These are phyloP conservation scores for Folsomia manolachei DNA, from an alignment of 2,888 invertebrate genomes.

Conservation along the genomic window DNA sequence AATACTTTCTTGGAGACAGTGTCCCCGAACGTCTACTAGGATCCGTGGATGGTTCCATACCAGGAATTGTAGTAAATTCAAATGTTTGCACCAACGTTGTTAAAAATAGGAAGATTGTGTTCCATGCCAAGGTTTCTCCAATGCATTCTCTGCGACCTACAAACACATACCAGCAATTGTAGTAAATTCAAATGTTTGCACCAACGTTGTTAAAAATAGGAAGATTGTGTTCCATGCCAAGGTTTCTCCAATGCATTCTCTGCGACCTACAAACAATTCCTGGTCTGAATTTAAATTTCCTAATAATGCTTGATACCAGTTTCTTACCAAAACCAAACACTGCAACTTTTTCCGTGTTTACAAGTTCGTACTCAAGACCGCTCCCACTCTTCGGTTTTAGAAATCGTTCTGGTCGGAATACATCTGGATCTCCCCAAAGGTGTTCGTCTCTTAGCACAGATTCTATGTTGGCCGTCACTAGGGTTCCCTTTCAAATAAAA, in stretches of 20 bases:
- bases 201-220: neutral
- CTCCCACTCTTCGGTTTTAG: neutral
- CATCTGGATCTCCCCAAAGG: neutral
- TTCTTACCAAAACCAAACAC: neutral
- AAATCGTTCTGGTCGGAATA: neutral
- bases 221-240: neutral
- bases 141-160: neutral
- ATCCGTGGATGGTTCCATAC: no score
- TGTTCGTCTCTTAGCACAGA: neutral
- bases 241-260: neutral
- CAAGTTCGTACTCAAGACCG: neutral
- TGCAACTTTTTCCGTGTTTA: neutral
- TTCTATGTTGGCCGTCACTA: neutral
- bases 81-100: neutral
- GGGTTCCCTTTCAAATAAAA: no score
- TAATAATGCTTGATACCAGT: neutral
- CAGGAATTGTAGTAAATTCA: neutral
- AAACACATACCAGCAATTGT: neutral
- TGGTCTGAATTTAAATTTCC: no score
- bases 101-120: neutral
- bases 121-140: neutral
- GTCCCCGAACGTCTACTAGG: no score
- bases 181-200: neutral
- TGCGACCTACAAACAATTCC: neutral
- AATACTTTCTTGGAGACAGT: no score